Evolutionary conservation across 92 coral and sea anemone species (phyloP), one percentile per base, ranked within the genome.

Genomic region (Meandrina meandrites): DNA sequence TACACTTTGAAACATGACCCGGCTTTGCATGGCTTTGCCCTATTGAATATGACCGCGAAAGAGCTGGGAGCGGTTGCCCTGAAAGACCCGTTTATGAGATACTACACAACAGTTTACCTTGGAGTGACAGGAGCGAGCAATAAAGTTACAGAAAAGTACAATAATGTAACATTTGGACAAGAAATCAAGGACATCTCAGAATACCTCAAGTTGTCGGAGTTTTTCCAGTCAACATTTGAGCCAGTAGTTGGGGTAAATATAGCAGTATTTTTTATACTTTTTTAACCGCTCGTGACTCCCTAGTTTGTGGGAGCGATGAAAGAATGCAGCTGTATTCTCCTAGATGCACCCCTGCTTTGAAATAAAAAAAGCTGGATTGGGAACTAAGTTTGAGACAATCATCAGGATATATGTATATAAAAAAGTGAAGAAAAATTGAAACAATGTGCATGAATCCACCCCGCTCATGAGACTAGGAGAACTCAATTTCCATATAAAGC

Each of bases 161-260:
- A 0, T 22, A 58, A 60, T 50, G 15, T 42, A 1, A 85, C 81
- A 19, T 50, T 40, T 18, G 82, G 74, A 36, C 81, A 76, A 68
- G 82, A 76, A 30, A 58, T 85, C 31, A 75, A 56, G n/a, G 24
- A 50, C 31, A 40, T 76, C 2, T 62, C 81, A 24, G 88, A 85
- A 22, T 76, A 85, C 42, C 82, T 67, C 19, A 17, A 0, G 24
- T 24, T 76, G 34, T 36, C 88, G 22, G 32, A 69, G 35, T 85
- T 60, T 68, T 85, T 85, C 32, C 81, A 78, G 76, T 60, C 88
- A 5, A 35, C 48, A 18, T n/a, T 85, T 48, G 82, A 85, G 34
- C 88, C 62, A 16, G 62, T 5, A 8, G 34, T 85, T 57, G 88
- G 88, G 56, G 88, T 84, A 64, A 76, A 48, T 76, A 81, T 48